phyloP scores from a whole-genome alignment of 2,888 invertebrate species.

The Hypena proboscidalis region DNA sequence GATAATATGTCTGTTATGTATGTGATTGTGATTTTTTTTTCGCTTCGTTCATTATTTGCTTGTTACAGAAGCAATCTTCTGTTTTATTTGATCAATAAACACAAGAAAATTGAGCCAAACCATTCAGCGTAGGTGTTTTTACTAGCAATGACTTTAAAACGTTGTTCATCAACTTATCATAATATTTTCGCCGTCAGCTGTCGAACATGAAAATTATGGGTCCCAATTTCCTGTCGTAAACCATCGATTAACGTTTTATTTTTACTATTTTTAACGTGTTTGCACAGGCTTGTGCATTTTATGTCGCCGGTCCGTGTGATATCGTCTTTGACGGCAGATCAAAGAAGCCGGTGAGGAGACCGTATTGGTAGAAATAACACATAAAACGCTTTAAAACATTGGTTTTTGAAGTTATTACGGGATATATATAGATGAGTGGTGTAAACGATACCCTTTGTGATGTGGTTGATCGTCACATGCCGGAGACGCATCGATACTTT shows the following conservation, averaged over 20 bases:
- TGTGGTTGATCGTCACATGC: constrained; percentile 10
- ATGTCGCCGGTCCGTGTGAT: constrained; percentile 53
- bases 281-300: constrained; percentile 50
- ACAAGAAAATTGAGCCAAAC: too few species aligned
- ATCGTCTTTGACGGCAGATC: constrained; percentile 69
- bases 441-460: constrained; percentile 27
- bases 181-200: constrained; percentile 30
- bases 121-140: too few species aligned
- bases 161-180: constrained; percentile 11
- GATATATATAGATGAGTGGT: constrained; percentile 46
- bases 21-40: constrained; percentile 30
- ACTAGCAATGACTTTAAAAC: too few species aligned
- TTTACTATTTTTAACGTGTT: constrained; percentile 52
- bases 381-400: constrained; percentile 58
- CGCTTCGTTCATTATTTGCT: constrained; percentile 4
- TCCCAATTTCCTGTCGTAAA: constrained; percentile 50
- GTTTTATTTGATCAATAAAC: too few species aligned
- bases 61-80: constrained; percentile 2
- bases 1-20: constrained; percentile 56
- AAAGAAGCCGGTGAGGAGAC: constrained; percentile 70
- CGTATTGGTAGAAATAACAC: constrained; percentile 81
- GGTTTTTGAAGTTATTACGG: constrained; percentile 45
- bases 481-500: constrained; percentile 1
- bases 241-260: constrained; percentile 50
- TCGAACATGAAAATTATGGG: constrained; percentile 18